phyloP scores from a whole-genome alignment of 2,113 vertebrate species.

The Mirza zaza region DNA sequence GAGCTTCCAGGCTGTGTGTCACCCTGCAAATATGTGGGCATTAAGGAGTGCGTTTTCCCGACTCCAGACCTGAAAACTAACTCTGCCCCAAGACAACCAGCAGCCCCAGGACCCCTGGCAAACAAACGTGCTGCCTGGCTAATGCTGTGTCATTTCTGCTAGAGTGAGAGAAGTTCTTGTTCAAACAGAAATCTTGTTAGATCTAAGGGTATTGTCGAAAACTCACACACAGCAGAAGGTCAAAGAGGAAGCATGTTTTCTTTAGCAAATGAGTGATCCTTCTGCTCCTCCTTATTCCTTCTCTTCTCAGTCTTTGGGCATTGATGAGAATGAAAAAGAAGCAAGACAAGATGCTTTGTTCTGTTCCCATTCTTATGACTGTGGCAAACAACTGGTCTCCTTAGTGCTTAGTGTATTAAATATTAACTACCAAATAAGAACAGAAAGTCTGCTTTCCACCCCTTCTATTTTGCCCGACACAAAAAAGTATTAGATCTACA shows the following conservation, averaged over 20 bases:
- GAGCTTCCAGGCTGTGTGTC: slow-evolving; percentile 28
- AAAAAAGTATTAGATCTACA: neutral
- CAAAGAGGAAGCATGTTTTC: neutral
- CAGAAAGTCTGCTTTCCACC: neutral
- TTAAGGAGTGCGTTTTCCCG: slow-evolving; percentile 45
- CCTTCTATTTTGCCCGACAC: neutral
- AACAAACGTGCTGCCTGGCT: neutral
- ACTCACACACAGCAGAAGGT: neutral
- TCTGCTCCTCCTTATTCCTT: neutral
- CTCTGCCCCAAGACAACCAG: neutral
- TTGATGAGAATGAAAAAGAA: slow-evolving; percentile 38
- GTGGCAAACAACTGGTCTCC: neutral
- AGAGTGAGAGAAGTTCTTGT: neutral
- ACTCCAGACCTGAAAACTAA: neutral
- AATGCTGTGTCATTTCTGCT: neutral
- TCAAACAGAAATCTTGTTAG: neutral
- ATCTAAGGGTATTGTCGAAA: neutral
- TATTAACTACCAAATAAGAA: slow-evolving; percentile 46
- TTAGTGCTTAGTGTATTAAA: slow-evolving; percentile 38
- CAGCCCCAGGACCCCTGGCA: neutral
- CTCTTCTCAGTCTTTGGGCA: neutral
- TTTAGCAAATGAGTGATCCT: neutral
- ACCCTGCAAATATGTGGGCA: slow-evolving; percentile 18
- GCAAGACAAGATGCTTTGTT: neutral
- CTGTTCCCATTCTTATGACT: neutral